These are phyloP conservation scores for Gymnocypris eckloni DNA, from an alignment of 2,797 vertebrate species.

Conservation along the genomic window DNA sequence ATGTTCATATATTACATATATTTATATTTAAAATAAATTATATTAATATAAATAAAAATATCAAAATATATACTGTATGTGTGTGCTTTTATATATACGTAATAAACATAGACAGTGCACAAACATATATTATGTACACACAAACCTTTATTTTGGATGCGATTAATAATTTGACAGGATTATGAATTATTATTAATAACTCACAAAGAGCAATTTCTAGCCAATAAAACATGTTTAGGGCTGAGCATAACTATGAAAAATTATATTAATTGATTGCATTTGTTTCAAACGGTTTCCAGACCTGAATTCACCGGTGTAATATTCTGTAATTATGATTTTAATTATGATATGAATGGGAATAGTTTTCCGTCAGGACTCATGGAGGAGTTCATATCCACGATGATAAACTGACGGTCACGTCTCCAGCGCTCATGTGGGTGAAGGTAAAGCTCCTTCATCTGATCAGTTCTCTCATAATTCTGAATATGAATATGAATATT, in stretches of 20 bases:
- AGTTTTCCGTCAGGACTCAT: conserved; percentile 83
- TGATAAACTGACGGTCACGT: conserved; percentile 88
- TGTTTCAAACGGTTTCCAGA: not conserved
- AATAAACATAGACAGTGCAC: too few species aligned
- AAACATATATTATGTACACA: too few species aligned
- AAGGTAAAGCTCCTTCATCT: conserved; percentile 78
- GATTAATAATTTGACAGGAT: too few species aligned
- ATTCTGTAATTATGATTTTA: not conserved
- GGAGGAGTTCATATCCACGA: conserved; percentile 86
- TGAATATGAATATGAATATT: too few species aligned
- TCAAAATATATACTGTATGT: too few species aligned
- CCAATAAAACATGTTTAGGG: not conserved
- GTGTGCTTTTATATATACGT: too few species aligned
- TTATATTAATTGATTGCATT: not conserved
- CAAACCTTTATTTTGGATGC: too few species aligned
- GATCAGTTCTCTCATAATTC: not conserved
- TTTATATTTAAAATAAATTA: too few species aligned
- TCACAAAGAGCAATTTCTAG: not conserved
- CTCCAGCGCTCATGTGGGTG: conserved; percentile 95
- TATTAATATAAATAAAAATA: too few species aligned
- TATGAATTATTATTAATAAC: not conserved
- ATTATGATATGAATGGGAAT: not conserved
- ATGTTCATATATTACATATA: too few species aligned
- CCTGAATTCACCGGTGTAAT: not conserved
- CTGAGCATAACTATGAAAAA: not conserved